Conservation (phyloP, 2,888 invertebrate genomes). For the Cordylochernes scorpioides region DNA sequence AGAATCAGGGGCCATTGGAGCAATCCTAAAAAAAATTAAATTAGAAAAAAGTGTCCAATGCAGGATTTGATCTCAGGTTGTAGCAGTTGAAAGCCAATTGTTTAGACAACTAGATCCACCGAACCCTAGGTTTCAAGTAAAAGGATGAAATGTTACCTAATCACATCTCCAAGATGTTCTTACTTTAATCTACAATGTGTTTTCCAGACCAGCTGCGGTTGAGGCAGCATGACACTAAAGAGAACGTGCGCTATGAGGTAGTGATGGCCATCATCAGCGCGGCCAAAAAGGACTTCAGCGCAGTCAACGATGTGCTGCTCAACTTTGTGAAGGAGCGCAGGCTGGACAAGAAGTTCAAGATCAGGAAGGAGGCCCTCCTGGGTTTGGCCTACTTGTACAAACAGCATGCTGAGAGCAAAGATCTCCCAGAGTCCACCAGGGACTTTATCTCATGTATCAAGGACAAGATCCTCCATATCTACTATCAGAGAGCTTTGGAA, state of each 20-base stretch:
- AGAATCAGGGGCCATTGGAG: too few relatives aligned
- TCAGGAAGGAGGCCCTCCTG: constrained; percentile 77
- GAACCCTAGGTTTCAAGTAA: too few relatives aligned
- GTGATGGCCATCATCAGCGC: constrained; percentile 87
- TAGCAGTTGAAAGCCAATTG: too few relatives aligned
- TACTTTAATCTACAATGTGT: background rate
- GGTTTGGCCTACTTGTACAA: constrained; percentile 80
- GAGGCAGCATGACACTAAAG: constrained; percentile 76
- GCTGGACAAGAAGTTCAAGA: constrained; percentile 87
- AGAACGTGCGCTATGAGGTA: constrained; percentile 54
- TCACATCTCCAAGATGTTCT: too few relatives aligned
- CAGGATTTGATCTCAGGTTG: too few relatives aligned
- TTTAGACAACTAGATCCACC: too few relatives aligned
- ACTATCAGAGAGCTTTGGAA: constrained; percentile 53
- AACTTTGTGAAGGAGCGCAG: constrained; percentile 81
- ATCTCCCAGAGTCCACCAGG: constrained; percentile 50
- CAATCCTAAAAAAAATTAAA: too few relatives aligned
- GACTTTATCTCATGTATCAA: constrained; percentile 84
- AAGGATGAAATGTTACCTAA: too few relatives aligned
- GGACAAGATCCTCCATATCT: constrained; percentile 79
- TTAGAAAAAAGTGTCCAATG: too few relatives aligned
- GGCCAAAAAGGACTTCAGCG: constrained; percentile 63
- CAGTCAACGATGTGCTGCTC: constrained; percentile 64
- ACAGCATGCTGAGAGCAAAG: constrained; percentile 40
- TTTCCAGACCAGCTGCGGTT: constrained; percentile 32